Conservation (phyloP, 2,113 vertebrate species). For the Pardalotus punctatus region DNA sequence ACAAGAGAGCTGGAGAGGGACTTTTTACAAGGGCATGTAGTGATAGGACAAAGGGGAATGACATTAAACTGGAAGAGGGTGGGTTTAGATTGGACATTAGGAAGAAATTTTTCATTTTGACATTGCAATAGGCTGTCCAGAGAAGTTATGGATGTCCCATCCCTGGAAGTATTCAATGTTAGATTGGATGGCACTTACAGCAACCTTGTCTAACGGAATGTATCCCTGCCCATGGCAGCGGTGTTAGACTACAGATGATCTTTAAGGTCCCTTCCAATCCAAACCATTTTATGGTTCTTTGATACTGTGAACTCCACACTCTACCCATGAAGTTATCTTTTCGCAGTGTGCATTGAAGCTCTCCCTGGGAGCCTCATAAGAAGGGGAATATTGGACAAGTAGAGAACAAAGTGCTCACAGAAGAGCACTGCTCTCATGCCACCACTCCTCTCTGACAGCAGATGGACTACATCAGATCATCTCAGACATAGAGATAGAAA, state of each 20-base stretch:
- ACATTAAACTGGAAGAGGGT: background rate
- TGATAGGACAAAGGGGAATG: background rate
- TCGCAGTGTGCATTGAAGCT: background rate
- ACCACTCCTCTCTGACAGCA: background rate
- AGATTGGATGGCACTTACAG: background rate
- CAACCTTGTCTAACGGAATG: background rate
- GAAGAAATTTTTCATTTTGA: background rate
- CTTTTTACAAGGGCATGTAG: background rate
- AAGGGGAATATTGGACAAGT: background rate
- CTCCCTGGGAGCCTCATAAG: background rate
- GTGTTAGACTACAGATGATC: background rate
- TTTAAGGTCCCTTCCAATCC: background rate
- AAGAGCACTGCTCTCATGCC: background rate
- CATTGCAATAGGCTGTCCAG: background rate
- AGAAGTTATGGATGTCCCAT: background rate
- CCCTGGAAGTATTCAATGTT: background rate
- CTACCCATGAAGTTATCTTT: background rate
- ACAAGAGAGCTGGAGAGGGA: background rate
- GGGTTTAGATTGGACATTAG: background rate
- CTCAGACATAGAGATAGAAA: conserved; percentile 8
- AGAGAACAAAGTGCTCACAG: background rate
- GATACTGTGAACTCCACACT: background rate
- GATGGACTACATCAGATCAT: background rate
- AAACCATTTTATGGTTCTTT: background rate
- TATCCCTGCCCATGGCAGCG: background rate